These are phyloP conservation scores for Physella acuta DNA, from an alignment of 1,140 invertebrate genomes.

Conservation along the genomic window DNA sequence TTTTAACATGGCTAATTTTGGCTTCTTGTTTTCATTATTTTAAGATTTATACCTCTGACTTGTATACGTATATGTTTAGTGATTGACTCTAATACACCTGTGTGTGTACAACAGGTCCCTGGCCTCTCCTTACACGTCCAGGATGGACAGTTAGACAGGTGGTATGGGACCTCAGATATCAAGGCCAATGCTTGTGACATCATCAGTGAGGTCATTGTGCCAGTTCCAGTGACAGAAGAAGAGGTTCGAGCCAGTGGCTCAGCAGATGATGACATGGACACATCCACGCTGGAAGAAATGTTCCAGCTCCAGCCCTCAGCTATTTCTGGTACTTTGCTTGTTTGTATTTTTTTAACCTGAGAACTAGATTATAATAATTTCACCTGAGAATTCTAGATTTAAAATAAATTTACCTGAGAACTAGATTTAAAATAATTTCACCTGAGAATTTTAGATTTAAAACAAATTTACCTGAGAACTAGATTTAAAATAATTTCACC, in stretches of 20 bases:
- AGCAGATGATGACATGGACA: slow-evolving; percentile 25
- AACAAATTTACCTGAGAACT: too few species aligned
- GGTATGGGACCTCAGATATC: slow-evolving; percentile 75
- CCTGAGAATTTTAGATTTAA: too few species aligned
- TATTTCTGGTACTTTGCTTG: slow-evolving; percentile 38
- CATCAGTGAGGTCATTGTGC: slow-evolving; percentile 67
- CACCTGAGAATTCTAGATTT: not conserved
- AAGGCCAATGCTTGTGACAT: slow-evolving; percentile 77
- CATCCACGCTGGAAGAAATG: slow-evolving; percentile 46
- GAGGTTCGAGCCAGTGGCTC: not conserved
- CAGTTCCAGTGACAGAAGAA: slow-evolving; percentile 53
- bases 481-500: too few species aligned
- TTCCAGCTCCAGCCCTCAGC: slow-evolving; percentile 49
- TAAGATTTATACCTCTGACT: too few species aligned
- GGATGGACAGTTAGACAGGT: slow-evolving; percentile 71
- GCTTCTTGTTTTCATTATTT: too few species aligned
- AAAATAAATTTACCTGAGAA: not conserved
- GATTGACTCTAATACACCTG: too few species aligned
- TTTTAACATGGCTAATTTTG: too few species aligned
- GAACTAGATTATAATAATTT: not conserved
- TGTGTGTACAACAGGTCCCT: slow-evolving; percentile 29
- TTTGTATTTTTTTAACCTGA: too few species aligned
- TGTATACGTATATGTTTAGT: too few species aligned
- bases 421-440: too few species aligned
- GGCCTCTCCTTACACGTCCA: slow-evolving; percentile 41